Evolutionary conservation across 2,888 invertebrate genomes (phyloP), one percentile per base, ranked within the genome.

Genomic region (Dryadula phaetusa): DNA sequence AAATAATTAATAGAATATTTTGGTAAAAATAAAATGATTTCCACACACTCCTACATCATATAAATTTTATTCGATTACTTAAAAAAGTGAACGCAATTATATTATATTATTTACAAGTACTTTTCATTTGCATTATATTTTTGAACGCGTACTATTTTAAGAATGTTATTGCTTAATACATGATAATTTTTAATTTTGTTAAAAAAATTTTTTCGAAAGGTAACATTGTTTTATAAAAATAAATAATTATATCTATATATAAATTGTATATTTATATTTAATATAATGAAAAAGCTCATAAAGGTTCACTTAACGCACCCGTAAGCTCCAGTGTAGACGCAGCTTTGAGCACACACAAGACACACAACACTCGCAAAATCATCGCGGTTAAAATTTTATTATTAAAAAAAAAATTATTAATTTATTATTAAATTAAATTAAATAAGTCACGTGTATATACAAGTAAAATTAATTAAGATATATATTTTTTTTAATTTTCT

Each of bases 341-440:
- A 16, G 54, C 16, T 16, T 28, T 32, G 22, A 64, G 8, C 44
- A 64, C 22, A 8, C 44, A 46, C 64, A 54, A 10, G n/a, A 54
- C 54, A 56, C 34, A 16, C 20, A 54, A 56, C 34, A 56, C 44
- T 64, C 44, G 44, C 12, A 16, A 14, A 42, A 64, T 54, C 64
- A 64, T 64, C 54, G 32, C 54, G 44, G 1, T 6, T n/a, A 32
- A 32, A 16, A 8, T 32, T 32, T 32, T 32, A 32, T 53, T 32
- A 32, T 53, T 4, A 10, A 53, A 32, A 28, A 53, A 10, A 25
- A 25, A 37, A 22, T n/a, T 20, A 54, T 37, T 14, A 0, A 18
- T 18, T 20, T 22, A n/a, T 37, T n/a, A 37, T 20, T 18, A 20
- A 12, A 2, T 22, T 37, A 22, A 22, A 54, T 34, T 34, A 18